Percentiles rank a stretch among this genome's conserved stretches.
Evolutionary conservation across 1,140 invertebrate species (phyloP).

Genomic region (Babylonia areolata): DNA sequence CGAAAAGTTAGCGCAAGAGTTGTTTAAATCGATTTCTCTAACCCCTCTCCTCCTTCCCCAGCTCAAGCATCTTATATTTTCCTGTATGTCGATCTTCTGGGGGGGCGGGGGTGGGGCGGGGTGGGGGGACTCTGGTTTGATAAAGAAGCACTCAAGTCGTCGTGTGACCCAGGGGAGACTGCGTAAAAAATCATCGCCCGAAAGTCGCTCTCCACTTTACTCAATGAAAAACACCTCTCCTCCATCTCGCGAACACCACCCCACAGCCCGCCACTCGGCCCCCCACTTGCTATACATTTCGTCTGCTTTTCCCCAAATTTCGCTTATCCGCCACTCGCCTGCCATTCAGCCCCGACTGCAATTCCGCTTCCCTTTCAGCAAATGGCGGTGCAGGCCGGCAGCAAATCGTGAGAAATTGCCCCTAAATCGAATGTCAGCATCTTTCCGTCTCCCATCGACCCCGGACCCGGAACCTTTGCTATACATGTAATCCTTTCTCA

Average conservation of each 20-base stretch:
- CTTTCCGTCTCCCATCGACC: constrained; percentile 37
- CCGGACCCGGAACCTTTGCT: not conserved
- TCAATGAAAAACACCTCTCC: constrained; percentile 23
- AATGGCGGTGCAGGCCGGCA: constrained; percentile 38
- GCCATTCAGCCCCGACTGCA: constrained; percentile 34
- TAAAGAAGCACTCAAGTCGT: constrained; percentile 26
- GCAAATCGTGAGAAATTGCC: constrained; percentile 43
- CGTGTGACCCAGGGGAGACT: not conserved
- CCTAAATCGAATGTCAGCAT: constrained; percentile 43
- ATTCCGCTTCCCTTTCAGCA: constrained; percentile 41
- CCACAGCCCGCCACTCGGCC: not conserved
- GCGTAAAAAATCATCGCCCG: constrained; percentile 10
- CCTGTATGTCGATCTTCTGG: not conserved
- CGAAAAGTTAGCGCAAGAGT: not conserved
- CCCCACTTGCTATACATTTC: constrained; percentile 2
- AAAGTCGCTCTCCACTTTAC: constrained; percentile 19
- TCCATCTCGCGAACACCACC: constrained; percentile 9
- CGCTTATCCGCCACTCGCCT: constrained; percentile 28
- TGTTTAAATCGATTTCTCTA: constrained; percentile 5
- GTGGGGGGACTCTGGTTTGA: not conserved
- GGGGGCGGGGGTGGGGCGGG: too few relatives aligned
- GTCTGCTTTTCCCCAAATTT: constrained; percentile 33
- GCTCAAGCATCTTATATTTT: constrained; percentile 15
- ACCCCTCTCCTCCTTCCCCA: not conserved
- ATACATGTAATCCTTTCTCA: constrained; percentile 33